Conservation (phyloP, 2,888 invertebrate genomes). For the Thymelicus acteon region DNA sequence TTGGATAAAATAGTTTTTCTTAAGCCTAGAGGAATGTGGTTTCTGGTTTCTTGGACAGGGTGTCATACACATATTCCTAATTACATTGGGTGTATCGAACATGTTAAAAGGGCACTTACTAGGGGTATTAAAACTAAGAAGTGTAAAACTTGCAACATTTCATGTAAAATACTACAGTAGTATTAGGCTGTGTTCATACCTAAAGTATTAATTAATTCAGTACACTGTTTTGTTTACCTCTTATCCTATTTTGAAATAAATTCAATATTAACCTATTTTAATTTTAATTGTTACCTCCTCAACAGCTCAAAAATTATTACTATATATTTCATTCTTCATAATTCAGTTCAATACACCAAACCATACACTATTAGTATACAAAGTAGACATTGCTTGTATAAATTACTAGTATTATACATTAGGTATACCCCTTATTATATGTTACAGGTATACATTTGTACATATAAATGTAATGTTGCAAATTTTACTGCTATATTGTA, state of each 20-base stretch:
- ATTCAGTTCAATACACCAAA: neutral
- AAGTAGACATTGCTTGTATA: constrained; percentile 2
- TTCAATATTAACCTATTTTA: constrained; percentile 12
- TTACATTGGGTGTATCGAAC: constrained; percentile 41
- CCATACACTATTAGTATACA: neutral
- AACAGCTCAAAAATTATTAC: neutral
- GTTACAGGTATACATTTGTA: neutral
- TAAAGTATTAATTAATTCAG: constrained; percentile 4
- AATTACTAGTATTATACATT: neutral
- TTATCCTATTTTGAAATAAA: constrained; percentile 15
- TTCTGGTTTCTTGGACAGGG: constrained; percentile 55
- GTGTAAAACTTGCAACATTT: constrained; percentile 43
- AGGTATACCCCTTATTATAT: neutral
- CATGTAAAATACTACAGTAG: neutral
- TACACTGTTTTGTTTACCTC: constrained; percentile 1
- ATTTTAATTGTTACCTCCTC: constrained; percentile 6
- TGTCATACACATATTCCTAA: constrained; percentile 43
- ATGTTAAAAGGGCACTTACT: constrained; percentile 76
- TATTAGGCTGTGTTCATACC: constrained; percentile 6
- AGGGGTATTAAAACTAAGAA: constrained; percentile 48
- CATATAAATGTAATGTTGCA: constrained; percentile 26
- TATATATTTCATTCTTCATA: constrained; percentile 1
- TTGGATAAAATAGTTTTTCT: constrained; percentile 47
- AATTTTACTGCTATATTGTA: constrained; percentile 15
- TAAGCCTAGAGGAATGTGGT: constrained; percentile 81